Conservation (phyloP, 1,140 invertebrate species). For the Camponotus floridanus region DNA sequence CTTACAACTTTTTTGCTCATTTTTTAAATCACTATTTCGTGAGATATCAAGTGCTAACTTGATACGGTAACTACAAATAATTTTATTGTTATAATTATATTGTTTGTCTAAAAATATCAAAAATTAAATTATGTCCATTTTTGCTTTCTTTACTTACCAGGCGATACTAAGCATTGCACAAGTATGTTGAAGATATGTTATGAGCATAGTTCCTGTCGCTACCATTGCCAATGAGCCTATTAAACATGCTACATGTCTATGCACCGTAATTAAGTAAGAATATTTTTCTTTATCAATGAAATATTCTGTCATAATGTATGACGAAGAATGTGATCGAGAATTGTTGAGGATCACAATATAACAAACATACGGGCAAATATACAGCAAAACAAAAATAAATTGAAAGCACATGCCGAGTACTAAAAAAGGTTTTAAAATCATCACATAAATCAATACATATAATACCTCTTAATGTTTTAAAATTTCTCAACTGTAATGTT, state of each 20-base stretch:
- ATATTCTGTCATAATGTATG: neutral
- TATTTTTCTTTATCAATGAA: neutral
- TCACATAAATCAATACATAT: neutral
- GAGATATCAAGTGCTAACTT: neutral
- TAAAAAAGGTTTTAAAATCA: neutral
- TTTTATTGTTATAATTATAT: neutral
- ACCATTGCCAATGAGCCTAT: too few relatives aligned
- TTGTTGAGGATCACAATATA: neutral
- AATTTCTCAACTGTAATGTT: too few relatives aligned
- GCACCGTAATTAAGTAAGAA: neutral
- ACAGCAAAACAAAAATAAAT: too few relatives aligned
- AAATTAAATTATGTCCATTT: too few relatives aligned
- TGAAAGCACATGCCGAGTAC: too few relatives aligned
- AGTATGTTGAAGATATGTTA: constrained; percentile 19
- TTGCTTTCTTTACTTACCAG: neutral
- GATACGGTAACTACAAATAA: constrained; percentile 32
- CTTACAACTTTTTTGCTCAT: neutral
- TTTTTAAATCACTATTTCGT: neutral
- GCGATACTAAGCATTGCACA: constrained; percentile 33
- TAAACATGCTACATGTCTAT: too few relatives aligned
- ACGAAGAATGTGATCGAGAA: neutral
- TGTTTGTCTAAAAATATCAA: neutral
- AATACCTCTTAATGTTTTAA: neutral
- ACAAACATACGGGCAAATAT: too few relatives aligned
- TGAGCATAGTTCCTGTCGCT: too few relatives aligned